phyloP scores from a whole-genome alignment of 2,797 vertebrate genomes.

The Dallia pectoralis region DNA sequence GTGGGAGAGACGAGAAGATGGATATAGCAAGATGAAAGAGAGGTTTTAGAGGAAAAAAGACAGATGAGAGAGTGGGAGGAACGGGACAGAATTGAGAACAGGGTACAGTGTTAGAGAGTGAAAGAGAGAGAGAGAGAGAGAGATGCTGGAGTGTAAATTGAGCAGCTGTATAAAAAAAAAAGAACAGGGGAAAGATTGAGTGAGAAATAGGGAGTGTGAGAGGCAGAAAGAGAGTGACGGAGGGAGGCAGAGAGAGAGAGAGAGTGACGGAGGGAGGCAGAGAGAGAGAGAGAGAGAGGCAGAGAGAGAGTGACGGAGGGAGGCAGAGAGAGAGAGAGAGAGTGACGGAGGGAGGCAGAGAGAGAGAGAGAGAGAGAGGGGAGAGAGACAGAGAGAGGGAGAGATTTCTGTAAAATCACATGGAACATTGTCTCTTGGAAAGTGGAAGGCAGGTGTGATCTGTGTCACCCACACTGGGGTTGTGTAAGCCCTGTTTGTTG shows the following conservation, averaged over 20 bases:
- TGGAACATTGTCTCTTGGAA: not conserved
- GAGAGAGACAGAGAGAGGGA: not conserved
- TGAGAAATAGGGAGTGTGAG: not conserved
- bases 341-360: not conserved
- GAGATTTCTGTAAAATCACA: not conserved
- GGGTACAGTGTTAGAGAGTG: not conserved
- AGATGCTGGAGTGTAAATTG: not conserved
- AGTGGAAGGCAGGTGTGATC: not conserved
- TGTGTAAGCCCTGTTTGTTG: too few relatives aligned
- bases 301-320: not conserved
- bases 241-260: too few relatives aligned
- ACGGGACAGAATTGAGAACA: not conserved
- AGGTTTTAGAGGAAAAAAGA: not conserved
- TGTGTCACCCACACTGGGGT: not conserved
- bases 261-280: not conserved
- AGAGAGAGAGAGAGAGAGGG: not conserved
- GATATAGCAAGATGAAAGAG: not conserved
- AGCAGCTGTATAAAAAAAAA: not conserved
- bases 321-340: not conserved
- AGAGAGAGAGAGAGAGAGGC: not conserved
- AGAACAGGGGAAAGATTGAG: not conserved
- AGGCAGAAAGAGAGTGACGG: not conserved
- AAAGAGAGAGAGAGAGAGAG: conserved; percentile 1
- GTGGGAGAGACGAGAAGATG: too few relatives aligned
- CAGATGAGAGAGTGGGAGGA: conserved; percentile 5